A percentile compares a stretch with the other conserved stretches of the same genome.
phyloP scores from a whole-genome alignment of 2,888 invertebrate species.

The Eudasyphora cyanicolor region DNA sequence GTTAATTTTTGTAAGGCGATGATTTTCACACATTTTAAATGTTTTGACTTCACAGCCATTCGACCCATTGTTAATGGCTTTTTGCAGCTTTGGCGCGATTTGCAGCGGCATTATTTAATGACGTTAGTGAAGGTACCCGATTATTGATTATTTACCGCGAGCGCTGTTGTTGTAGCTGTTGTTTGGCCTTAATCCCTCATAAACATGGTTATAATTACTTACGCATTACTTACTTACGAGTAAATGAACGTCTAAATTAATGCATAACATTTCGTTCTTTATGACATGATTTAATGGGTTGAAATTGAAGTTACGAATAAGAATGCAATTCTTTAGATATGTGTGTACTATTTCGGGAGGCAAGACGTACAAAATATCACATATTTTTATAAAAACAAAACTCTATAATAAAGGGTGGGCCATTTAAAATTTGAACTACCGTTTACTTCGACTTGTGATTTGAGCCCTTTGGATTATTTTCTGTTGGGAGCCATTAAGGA shows the following conservation, averaged over 20 bases:
- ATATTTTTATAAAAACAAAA: no score
- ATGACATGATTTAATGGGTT: background rate
- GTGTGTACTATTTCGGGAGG: no score
- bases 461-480: no score
- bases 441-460: no score
- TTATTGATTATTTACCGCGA: conserved; percentile 31
- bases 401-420: no score
- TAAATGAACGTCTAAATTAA: background rate
- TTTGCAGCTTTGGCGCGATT: background rate
- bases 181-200: background rate
- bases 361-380: no score
- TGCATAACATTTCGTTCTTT: no score
- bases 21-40: conserved; percentile 59
- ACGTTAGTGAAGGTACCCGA: conserved; percentile 25
- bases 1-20: conserved; percentile 49
- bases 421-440: no score
- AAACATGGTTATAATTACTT: background rate
- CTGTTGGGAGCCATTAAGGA: no score
- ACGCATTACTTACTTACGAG: background rate
- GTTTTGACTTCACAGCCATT: conserved; percentile 19
- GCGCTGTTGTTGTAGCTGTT: background rate
- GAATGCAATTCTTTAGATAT: no score
- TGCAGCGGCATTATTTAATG: conserved; percentile 33
- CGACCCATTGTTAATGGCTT: conserved; percentile 4
- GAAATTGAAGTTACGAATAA: no score